phyloP scores from a whole-genome alignment of 2,888 invertebrate genomes.

The Diplolepis rosae region DNA sequence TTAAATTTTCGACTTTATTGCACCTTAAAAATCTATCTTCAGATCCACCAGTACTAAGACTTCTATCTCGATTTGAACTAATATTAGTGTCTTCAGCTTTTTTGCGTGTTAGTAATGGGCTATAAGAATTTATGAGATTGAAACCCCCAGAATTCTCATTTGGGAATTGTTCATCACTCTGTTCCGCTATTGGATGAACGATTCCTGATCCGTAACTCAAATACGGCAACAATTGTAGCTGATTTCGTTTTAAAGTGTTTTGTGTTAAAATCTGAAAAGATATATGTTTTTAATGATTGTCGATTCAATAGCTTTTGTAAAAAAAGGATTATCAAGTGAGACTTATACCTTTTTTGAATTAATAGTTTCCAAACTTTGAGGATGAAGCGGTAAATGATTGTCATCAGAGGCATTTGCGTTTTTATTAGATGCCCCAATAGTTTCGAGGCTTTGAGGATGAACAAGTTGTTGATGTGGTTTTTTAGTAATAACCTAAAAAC shows the following conservation, averaged over 20 bases:
- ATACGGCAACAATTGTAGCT: slow-evolving; percentile 68
- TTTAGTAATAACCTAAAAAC: slow-evolving; percentile 64
- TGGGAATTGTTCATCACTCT: slow-evolving; percentile 82
- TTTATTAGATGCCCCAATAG: slow-evolving; percentile 68
- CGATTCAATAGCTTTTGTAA: not conserved
- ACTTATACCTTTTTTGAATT: slow-evolving; percentile 66
- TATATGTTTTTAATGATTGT: not conserved
- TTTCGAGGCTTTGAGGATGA: slow-evolving; percentile 71
- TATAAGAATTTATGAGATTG: slow-evolving; percentile 62
- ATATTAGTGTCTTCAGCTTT: slow-evolving; percentile 57
- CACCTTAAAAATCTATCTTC: slow-evolving; percentile 69
- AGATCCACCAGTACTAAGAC: slow-evolving; percentile 63
- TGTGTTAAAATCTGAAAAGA: slow-evolving; percentile 65
- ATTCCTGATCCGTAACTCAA: slow-evolving; percentile 83
- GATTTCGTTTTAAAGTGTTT: slow-evolving; percentile 70
- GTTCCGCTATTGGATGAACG: slow-evolving; percentile 89
- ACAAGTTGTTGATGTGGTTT: slow-evolving; percentile 67
- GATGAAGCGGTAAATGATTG: slow-evolving; percentile 84
- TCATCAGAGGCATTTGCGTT: slow-evolving; percentile 67
- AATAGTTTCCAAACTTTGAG: slow-evolving; percentile 87
- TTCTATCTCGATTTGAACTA: slow-evolving; percentile 63
- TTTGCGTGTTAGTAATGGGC: slow-evolving; percentile 64
- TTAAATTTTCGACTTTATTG: too few relatives aligned
- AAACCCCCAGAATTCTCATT: slow-evolving; percentile 66
- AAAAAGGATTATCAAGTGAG: not conserved